Evolutionary conservation across 2,113 vertebrate species (phyloP).

Genomic region (Myrmecobius fasciatus): DNA sequence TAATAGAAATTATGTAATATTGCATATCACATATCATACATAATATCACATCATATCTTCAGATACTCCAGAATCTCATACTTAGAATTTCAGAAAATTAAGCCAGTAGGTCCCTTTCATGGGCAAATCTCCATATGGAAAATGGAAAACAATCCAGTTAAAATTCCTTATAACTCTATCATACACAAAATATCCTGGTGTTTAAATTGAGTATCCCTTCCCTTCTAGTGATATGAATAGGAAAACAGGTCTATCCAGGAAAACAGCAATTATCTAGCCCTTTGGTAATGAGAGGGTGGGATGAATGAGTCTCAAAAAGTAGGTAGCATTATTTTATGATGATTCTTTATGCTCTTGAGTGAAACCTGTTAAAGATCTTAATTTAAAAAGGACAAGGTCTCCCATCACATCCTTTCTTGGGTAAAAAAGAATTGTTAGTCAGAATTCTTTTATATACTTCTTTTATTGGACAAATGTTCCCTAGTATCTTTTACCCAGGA

Average conservation of each 20-base stretch:
- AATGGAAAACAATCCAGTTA: background rate
- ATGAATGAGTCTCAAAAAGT: background rate
- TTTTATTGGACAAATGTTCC: too few relatives aligned
- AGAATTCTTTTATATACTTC: too few relatives aligned
- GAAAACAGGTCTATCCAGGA: slow-evolving; percentile 74
- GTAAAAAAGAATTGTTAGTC: too few relatives aligned
- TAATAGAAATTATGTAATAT: too few relatives aligned
- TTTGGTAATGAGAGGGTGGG: slow-evolving; percentile 65
- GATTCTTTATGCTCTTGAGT: background rate
- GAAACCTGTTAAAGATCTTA: too few relatives aligned
- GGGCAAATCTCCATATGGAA: background rate
- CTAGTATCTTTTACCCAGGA: too few relatives aligned
- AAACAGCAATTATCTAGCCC: slow-evolving; percentile 27
- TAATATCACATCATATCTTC: background rate
- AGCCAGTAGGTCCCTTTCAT: background rate
- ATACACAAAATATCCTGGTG: slow-evolving; percentile 19
- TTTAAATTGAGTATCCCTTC: slow-evolving; percentile 62
- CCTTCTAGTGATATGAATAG: slow-evolving; percentile 44
- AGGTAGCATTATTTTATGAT: slow-evolving; percentile 44
- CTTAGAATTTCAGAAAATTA: slow-evolving; percentile 6
- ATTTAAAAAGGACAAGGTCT: too few relatives aligned
- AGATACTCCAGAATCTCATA: background rate
- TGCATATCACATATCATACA: too few relatives aligned
- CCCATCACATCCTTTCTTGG: too few relatives aligned
- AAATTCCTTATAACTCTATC: slow-evolving; percentile 47